Conservation (phyloP, 2,888 invertebrate species). For the Phrixothrix hirtus region DNA sequence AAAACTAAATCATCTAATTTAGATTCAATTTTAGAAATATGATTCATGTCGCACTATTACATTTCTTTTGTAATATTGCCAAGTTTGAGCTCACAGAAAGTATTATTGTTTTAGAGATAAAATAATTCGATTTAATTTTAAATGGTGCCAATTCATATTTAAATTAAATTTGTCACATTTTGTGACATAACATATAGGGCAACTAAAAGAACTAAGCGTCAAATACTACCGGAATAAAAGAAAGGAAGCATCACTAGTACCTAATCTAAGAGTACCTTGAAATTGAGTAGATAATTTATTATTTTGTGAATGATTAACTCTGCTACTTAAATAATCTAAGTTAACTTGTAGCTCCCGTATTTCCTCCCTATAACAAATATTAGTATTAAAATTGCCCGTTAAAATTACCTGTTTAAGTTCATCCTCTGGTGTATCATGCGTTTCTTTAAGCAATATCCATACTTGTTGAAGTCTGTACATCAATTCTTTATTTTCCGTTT, state of each 20-base stretch:
- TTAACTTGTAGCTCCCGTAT: constrained; percentile 81
- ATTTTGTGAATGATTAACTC: constrained; percentile 47
- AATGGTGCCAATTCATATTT: too few relatives aligned
- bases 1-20: too few relatives aligned
- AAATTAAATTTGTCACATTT: too few relatives aligned
- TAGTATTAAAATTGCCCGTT: constrained; percentile 41
- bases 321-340: constrained; percentile 67
- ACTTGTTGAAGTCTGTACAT: constrained; percentile 64
- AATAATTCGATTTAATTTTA: too few relatives aligned
- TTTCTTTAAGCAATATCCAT: constrained; percentile 65
- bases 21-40: too few relatives aligned
- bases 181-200: too few relatives aligned
- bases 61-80: too few relatives aligned
- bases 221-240: constrained; percentile 3
- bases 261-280: constrained; percentile 41
- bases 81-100: too few relatives aligned
- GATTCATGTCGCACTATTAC: too few relatives aligned
- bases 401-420: constrained; percentile 41
- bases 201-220: neutral
- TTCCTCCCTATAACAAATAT: constrained; percentile 68
- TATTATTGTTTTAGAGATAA: too few relatives aligned
- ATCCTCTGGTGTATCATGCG: constrained; percentile 41
- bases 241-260: constrained; percentile 6
- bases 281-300: constrained; percentile 39
- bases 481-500: constrained; percentile 62